These are phyloP conservation scores for Microplitis demolitor DNA, from an alignment of 1,140 invertebrate species.

Conservation along the genomic window DNA sequence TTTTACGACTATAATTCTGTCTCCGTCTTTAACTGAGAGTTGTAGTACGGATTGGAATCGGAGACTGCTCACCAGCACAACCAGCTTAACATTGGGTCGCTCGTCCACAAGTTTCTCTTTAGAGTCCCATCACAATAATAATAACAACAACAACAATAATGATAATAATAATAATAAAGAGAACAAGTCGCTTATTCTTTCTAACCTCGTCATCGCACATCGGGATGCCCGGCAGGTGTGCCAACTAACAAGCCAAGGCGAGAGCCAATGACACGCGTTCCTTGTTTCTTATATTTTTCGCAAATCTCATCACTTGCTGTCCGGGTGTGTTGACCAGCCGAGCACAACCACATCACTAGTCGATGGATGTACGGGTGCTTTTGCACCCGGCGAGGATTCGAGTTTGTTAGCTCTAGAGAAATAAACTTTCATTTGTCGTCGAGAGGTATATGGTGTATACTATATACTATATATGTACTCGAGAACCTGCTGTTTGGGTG, in stretches of 20 bases:
- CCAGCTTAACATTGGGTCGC: too few relatives aligned
- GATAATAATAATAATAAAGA: too few relatives aligned
- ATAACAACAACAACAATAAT: too few relatives aligned
- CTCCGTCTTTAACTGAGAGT: neutral
- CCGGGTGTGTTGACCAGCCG: neutral
- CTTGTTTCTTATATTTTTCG: conserved; percentile 35
- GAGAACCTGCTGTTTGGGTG: neutral
- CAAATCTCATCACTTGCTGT: conserved; percentile 28
- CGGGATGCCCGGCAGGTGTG: conserved; percentile 48
- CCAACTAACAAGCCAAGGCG: conserved; percentile 33
- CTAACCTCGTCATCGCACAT: neutral
- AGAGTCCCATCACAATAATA: too few relatives aligned
- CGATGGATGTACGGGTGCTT: neutral
- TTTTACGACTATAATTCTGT: conserved; percentile 4
- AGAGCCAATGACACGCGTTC: conserved; percentile 34
- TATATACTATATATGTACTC: too few relatives aligned
- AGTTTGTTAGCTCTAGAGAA: too few relatives aligned
- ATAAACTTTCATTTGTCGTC: neutral
- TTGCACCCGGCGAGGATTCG: neutral
- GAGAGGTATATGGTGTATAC: neutral
- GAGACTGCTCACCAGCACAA: neutral
- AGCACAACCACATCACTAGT: neutral
- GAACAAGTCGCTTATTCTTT: neutral
- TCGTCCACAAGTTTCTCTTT: too few relatives aligned
- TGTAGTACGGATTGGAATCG: neutral